phyloP scores from a whole-genome alignment of 2,888 invertebrate genomes.

The Amitus sp. region DNA sequence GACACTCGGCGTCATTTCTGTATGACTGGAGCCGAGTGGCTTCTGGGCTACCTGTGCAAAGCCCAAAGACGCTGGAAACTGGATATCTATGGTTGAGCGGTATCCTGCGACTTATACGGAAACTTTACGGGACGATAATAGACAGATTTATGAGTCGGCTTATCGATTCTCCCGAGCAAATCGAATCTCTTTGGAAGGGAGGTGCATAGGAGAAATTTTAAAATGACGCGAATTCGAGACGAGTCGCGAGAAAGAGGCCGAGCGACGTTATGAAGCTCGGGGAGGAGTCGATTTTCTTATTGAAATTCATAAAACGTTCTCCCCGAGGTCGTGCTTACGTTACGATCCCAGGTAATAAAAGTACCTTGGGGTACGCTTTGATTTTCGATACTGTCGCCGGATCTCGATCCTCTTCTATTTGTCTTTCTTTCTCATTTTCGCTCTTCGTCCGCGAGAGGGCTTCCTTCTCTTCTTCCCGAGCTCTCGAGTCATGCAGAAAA shows the following conservation, averaged over 20 bases:
- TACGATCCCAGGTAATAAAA: slow-evolving; percentile 18
- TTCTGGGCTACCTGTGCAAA: slow-evolving; percentile 20
- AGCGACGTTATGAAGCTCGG: slow-evolving; percentile 14
- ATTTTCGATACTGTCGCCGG: slow-evolving; percentile 20
- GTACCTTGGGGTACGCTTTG: slow-evolving; percentile 29
- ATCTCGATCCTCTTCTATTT: neutral
- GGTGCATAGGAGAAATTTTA: slow-evolving; percentile 14
- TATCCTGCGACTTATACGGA: slow-evolving; percentile 47
- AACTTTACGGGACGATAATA: slow-evolving; percentile 55
- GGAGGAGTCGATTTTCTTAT: slow-evolving; percentile 20
- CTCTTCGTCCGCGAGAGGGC: slow-evolving; percentile 6
- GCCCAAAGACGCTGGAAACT: slow-evolving; percentile 36
- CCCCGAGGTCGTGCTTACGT: slow-evolving; percentile 19
- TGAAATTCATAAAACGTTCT: slow-evolving; percentile 36
- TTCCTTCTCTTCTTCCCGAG: slow-evolving; percentile 8
- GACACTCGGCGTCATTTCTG: no score
- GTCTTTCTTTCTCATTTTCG: slow-evolving; percentile 6
- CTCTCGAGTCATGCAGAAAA: slow-evolving; percentile 15
- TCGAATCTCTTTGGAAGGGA: slow-evolving; percentile 54
- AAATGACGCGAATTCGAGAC: slow-evolving; percentile 29
- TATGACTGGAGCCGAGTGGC: no score
- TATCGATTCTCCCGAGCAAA: slow-evolving; percentile 59
- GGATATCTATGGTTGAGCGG: slow-evolving; percentile 41
- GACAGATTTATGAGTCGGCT: slow-evolving; percentile 60
- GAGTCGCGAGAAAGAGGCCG: slow-evolving; percentile 15